Evolutionary conservation across 2,797 vertebrate genomes (phyloP).

Genomic region (Prunella strophiata): DNA sequence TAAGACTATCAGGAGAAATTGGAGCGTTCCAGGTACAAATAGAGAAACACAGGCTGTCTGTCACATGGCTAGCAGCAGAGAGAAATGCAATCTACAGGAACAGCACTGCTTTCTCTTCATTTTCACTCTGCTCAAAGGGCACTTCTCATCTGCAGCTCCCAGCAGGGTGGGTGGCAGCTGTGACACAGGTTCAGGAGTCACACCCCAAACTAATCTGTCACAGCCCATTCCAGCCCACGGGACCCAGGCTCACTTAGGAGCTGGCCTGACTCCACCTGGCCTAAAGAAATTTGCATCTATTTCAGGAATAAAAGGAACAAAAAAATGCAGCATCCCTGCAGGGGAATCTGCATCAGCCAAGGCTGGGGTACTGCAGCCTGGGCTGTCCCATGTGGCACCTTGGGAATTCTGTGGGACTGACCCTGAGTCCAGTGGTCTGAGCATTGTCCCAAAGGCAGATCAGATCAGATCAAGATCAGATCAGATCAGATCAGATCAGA

Average conservation of each 20-base stretch:
- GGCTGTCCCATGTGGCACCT: not conserved
- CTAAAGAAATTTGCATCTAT: not conserved
- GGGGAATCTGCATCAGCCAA: not conserved
- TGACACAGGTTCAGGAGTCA: not conserved
- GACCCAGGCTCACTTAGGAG: not conserved
- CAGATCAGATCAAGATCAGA: fast-evolving
- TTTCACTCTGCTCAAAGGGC: conserved; percentile 47
- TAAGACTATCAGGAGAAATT: conserved; percentile 52
- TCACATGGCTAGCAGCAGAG: conserved; percentile 64
- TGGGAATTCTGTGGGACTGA: not conserved
- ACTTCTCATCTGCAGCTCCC: conserved; percentile 20
- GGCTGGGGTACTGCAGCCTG: not conserved
- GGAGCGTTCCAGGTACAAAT: conserved; percentile 66
- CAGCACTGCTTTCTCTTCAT: conserved; percentile 45
- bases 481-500: not conserved
- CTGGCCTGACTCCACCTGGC: not conserved
- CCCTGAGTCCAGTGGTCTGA: not conserved
- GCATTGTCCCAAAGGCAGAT: not conserved
- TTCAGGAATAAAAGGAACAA: not conserved
- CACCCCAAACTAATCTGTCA: not conserved
- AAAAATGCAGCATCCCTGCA: not conserved
- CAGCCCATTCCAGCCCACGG: not conserved
- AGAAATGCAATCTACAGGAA: conserved; percentile 62
- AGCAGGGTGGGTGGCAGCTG: conserved; percentile 7
- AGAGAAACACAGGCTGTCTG: conserved; percentile 61